These are phyloP conservation scores for Toxotes lorentzi DNA, from an alignment of 2,797 vertebrate species.

Conservation along the genomic window DNA sequence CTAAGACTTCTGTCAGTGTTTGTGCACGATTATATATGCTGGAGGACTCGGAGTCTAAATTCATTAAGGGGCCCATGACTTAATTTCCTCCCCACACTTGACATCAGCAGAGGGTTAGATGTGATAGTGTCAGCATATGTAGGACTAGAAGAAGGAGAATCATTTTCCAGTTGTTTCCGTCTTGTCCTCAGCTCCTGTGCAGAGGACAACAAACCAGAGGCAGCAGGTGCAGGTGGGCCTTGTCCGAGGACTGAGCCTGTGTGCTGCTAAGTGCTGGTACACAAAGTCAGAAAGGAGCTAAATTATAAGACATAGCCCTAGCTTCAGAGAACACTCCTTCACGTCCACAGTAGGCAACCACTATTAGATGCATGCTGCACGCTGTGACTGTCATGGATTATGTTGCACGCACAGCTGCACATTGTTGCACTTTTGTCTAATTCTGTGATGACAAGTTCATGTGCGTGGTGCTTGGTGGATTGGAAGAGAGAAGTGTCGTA, in stretches of 20 bases:
- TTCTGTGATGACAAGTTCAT: constrained; percentile 52
- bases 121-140: constrained; percentile 21
- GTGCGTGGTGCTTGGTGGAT: not conserved
- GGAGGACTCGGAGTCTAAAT: constrained; percentile 73
- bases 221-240: constrained; percentile 46
- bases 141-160: not conserved
- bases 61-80: constrained; percentile 61
- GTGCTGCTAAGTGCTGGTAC: constrained; percentile 66
- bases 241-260: constrained; percentile 28
- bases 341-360: constrained; percentile 33
- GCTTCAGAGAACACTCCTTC: constrained; percentile 51
- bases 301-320: constrained; percentile 65
- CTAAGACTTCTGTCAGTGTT: constrained; percentile 76
- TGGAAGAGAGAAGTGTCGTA: constrained; percentile 12
- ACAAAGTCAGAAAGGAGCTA: constrained; percentile 59
- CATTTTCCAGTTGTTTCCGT: not conserved
- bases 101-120: constrained; percentile 47
- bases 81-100: constrained; percentile 57
- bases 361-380: constrained; percentile 26
- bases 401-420: constrained; percentile 59
- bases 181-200: constrained; percentile 1
- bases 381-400: constrained; percentile 28
- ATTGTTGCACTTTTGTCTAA: constrained; percentile 26
- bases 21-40: constrained; percentile 75
- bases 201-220: constrained; percentile 27